Evolutionary conservation across 2,113 vertebrate genomes (phyloP), one percentile per base, ranked within the genome.

Genomic region (Centropus bengalensis): DNA sequence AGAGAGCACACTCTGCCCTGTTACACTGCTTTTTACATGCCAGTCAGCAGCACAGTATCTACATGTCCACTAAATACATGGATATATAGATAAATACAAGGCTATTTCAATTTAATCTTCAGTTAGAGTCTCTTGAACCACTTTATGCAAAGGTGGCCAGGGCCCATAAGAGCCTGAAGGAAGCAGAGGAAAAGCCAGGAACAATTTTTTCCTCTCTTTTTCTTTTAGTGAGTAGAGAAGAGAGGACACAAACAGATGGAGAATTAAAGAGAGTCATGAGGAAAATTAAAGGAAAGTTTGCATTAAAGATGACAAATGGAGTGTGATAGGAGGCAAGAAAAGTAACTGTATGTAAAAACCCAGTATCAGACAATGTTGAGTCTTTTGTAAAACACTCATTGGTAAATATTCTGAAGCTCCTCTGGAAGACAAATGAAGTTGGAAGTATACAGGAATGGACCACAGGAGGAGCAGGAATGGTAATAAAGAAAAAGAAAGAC

Each of bases 281-380:
- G 69, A 82, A 93, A 88, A 83, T 30, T 30, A 63, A 80, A 91
- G 45, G 44, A 62, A 93, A 83, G 12, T 71, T 94, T 52, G 18
- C 32, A 71, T 68, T 92, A 88, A 91, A 83, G 32, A 68, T 70
- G 51, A 80, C 63, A 94, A 88, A 88, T 64, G 38, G 51, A 89
- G 30, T 27, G 20, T 77, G 75, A 83, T 38, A 81, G 63, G 59
- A 91, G 73, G 51, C 32, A 85, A 91, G 70, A 89, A 70, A 20
- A 15, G 32, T 7, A 80, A 60, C 40, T 58, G 5, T 38, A 60
- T 71, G 56, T 45, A 89, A 87, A 93, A 58, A 9, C 38, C 42
- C 26, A 20, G 38, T 51, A 87, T 51, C 38, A 52, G 38, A 42
- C 56, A 77, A 56, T 16, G 26, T 54, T 88, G 79, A 85, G 27